Percentiles rank a stretch among this genome's conserved stretches.
These are phyloP conservation scores for Girardia tigrina DNA, from an alignment of 2,888 invertebrate species.

Conservation along the genomic window DNA sequence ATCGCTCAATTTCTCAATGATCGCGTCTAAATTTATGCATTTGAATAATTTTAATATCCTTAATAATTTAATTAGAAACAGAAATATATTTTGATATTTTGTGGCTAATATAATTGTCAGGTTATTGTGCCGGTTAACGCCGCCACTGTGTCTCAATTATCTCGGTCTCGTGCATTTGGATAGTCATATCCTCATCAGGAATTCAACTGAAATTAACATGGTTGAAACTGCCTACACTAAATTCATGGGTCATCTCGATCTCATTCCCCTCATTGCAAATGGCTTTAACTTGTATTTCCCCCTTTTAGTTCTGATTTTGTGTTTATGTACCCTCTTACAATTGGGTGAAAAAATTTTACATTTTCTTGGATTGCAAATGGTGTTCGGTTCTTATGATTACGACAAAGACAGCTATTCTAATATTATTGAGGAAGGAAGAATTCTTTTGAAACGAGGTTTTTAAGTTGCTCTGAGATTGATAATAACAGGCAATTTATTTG, in stretches of 20 bases:
- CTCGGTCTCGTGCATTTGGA: slow-evolving; percentile 93
- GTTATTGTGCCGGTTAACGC: slow-evolving; percentile 80
- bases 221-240: slow-evolving; percentile 76
- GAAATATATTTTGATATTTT: too few relatives aligned
- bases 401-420: background rate
- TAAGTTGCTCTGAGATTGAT: too few relatives aligned
- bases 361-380: slow-evolving; percentile 57
- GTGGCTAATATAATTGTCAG: too few relatives aligned
- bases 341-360: slow-evolving; percentile 77
- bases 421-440: slow-evolving; percentile 3
- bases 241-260: slow-evolving; percentile 99
- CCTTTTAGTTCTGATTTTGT: slow-evolving; percentile 80
- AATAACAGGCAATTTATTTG: background rate
- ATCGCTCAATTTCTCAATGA: too few relatives aligned
- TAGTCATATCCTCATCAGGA: slow-evolving; percentile 63
- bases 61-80: too few relatives aligned
- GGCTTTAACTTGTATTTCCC: slow-evolving; percentile 99
- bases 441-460: slow-evolving; percentile 25
- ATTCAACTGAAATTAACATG: slow-evolving; percentile 39
- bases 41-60: too few relatives aligned
- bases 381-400: slow-evolving; percentile 15
- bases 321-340: slow-evolving; percentile 80
- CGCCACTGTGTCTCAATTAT: slow-evolving; percentile 94
- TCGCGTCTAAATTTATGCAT: too few relatives aligned
- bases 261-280: slow-evolving; percentile 82